Conservation (phyloP, 1,140 invertebrate species). For the Phortica variegata region DNA sequence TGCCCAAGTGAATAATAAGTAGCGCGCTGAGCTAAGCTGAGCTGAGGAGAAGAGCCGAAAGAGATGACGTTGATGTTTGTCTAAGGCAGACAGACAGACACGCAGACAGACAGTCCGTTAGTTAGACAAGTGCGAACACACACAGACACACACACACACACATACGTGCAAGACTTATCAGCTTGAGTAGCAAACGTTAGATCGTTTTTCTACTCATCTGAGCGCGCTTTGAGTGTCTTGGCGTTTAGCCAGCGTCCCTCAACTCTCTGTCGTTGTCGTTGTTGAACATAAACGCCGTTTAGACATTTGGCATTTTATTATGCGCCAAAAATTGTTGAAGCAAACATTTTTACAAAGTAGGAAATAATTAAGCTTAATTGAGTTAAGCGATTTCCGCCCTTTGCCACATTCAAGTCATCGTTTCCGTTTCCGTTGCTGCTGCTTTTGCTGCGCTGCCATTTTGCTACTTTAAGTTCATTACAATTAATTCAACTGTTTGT, state of each 20-base stretch:
- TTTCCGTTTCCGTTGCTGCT: too few species aligned
- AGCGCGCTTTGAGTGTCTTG: too few species aligned
- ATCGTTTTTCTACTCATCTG: too few species aligned
- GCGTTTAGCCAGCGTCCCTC: too few species aligned
- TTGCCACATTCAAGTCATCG: too few species aligned
- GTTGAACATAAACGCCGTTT: not conserved
- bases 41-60: too few species aligned
- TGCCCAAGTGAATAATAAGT: constrained; percentile 56
- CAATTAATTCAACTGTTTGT: too few species aligned
- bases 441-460: constrained; percentile 18
- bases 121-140: too few species aligned
- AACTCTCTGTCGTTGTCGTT: too few species aligned
- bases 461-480: constrained; percentile 1
- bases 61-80: too few species aligned
- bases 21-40: constrained; percentile 8
- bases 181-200: too few species aligned
- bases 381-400: constrained; percentile 49
- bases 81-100: not conserved
- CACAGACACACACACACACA: not conserved
- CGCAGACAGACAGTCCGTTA: constrained; percentile 14
- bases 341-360: constrained; percentile 47
- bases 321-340: constrained; percentile 11
- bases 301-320: not conserved
- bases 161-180: too few species aligned
- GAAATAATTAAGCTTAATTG: constrained; percentile 56